Conservation (phyloP, 1,140 invertebrate genomes). For the Littorina saxatilis region DNA sequence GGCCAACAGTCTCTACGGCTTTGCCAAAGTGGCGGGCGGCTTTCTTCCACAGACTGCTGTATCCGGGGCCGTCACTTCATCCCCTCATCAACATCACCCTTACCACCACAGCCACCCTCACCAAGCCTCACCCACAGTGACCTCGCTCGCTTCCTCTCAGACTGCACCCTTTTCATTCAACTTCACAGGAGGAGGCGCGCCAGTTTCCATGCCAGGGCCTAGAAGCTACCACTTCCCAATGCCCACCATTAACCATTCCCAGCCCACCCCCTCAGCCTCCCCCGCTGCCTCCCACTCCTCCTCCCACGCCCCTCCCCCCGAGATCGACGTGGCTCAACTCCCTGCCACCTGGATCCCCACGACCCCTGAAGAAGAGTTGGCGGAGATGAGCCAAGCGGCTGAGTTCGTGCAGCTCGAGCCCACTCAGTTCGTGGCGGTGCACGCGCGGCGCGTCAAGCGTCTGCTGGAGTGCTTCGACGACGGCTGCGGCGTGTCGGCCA, state of each 20-base stretch:
- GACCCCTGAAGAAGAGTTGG: slow-evolving; percentile 42
- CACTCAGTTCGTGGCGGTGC: slow-evolving; percentile 51
- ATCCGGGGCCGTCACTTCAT: not conserved
- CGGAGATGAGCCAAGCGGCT: slow-evolving; percentile 46
- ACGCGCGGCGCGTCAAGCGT: slow-evolving; percentile 51
- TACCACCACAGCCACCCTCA: not conserved
- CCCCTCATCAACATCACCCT: not conserved
- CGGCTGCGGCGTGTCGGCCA: slow-evolving; percentile 56
- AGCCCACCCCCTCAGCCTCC: slow-evolving; percentile 11
- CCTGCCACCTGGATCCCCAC: slow-evolving; percentile 42
- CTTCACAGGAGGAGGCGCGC: too few species aligned
- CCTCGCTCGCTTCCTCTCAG: not conserved
- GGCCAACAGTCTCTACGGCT: not conserved
- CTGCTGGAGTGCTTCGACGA: slow-evolving; percentile 59
- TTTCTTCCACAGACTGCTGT: not conserved
- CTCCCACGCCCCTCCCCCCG: slow-evolving; percentile 9
- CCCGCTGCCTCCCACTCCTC: slow-evolving; percentile 6
- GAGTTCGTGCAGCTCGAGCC: slow-evolving; percentile 53
- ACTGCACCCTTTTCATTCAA: too few species aligned
- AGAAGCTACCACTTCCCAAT: not conserved
- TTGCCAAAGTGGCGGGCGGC: not conserved
- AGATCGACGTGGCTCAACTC: slow-evolving; percentile 33
- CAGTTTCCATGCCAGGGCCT: too few species aligned
- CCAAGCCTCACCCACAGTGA: not conserved
- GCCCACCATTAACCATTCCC: not conserved